Evolutionary conservation across 2,888 invertebrate species (phyloP).

Genomic region (Rhyacophila evoluta): DNA sequence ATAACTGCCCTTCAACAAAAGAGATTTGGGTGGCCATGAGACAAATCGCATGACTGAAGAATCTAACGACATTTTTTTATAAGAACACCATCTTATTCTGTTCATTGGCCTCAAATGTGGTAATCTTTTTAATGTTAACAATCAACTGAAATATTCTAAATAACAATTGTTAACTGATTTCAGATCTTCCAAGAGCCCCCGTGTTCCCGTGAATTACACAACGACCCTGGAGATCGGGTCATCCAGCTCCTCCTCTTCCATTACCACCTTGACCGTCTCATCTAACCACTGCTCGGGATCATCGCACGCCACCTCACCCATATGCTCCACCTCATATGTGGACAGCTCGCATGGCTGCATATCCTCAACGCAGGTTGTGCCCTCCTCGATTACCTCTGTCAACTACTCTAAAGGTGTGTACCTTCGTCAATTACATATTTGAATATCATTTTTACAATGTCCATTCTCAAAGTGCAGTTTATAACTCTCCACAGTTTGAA

Average conservation of each 20-base stretch:
- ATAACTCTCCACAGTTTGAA: no score
- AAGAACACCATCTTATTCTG: no score
- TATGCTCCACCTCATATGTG: slow-evolving; percentile 16
- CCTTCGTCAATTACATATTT: no score
- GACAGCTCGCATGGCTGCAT: slow-evolving; percentile 46
- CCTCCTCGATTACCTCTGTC: slow-evolving; percentile 56
- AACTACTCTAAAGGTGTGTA: slow-evolving; percentile 57
- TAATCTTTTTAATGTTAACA: no score
- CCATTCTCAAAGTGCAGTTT: no score
- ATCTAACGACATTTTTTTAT: no score
- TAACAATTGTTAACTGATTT: slow-evolving; percentile 10
- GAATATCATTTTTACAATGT: no score
- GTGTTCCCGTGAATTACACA: slow-evolving; percentile 64
- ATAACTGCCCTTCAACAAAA: no score
- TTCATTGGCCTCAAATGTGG: no score
- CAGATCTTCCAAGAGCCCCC: slow-evolving; percentile 39
- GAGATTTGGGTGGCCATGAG: no score
- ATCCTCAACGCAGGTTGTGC: slow-evolving; percentile 32
- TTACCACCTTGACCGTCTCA: slow-evolving; percentile 1
- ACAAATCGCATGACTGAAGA: no score
- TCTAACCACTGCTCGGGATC: not conserved
- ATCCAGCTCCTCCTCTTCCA: slow-evolving; percentile 56
- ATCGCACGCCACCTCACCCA: slow-evolving; percentile 30
- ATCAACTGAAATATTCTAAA: no score
- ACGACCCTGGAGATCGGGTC: slow-evolving; percentile 70